A percentile compares a stretch with the other conserved stretches of the same genome.
Conservation (phyloP, 2,888 invertebrate species). For the Cantharis flavilabris region DNA sequence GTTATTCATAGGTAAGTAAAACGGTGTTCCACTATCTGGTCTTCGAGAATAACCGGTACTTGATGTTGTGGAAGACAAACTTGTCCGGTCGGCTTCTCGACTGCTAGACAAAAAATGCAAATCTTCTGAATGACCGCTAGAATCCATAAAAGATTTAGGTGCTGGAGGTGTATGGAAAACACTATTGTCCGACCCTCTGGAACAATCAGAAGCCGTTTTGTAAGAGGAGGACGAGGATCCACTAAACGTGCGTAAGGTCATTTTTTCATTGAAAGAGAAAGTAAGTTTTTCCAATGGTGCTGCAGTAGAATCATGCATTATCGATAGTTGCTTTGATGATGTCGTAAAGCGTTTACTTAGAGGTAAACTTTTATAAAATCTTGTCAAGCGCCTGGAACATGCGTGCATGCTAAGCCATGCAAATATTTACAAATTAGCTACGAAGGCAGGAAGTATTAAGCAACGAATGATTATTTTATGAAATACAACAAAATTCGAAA, state of each 20-base stretch:
- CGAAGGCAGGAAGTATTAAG: background rate
- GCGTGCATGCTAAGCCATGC: slow-evolving; percentile 41
- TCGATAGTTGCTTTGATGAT: slow-evolving; percentile 45
- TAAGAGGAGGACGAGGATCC: slow-evolving; percentile 46
- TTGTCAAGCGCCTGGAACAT: slow-evolving; percentile 51
- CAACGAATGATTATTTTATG: background rate
- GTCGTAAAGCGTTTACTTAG: slow-evolving; percentile 43
- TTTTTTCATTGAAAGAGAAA: slow-evolving; percentile 51
- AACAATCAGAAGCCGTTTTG: slow-evolving; percentile 49
- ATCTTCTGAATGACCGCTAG: slow-evolving; percentile 63
- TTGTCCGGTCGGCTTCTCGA: slow-evolving; percentile 65
- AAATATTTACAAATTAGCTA: slow-evolving; percentile 6
- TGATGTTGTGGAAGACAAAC: slow-evolving; percentile 64
- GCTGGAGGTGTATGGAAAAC: slow-evolving; percentile 62
- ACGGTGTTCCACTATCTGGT: slow-evolving; percentile 56
- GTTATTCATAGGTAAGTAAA: slow-evolving; percentile 65
- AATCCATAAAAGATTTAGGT: slow-evolving; percentile 61
- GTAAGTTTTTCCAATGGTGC: slow-evolving; percentile 52
- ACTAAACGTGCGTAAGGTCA: slow-evolving; percentile 42
- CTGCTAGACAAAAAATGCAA: slow-evolving; percentile 55
- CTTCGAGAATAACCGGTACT: slow-evolving; percentile 61
- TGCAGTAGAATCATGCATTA: slow-evolving; percentile 39
- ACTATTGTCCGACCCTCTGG: slow-evolving; percentile 63
- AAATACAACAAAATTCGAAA: background rate
- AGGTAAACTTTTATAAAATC: slow-evolving; percentile 52